Conservation (phyloP, 2,888 invertebrate species). For the Eristalis arbustorum region DNA sequence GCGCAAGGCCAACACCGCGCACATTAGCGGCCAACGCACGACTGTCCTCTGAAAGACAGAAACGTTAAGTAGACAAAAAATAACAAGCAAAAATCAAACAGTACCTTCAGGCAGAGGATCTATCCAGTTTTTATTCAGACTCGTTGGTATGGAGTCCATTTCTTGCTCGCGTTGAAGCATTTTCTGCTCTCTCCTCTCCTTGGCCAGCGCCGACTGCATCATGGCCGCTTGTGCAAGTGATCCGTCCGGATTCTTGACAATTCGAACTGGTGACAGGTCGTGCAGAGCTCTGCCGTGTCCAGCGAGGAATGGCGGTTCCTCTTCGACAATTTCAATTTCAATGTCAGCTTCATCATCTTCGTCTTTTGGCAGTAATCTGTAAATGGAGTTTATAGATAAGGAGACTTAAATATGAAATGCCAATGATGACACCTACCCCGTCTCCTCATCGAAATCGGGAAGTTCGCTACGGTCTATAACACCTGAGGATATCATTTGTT, state of each 20-base stretch:
- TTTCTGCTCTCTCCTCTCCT: constrained; percentile 97
- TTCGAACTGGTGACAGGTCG: constrained; percentile 95
- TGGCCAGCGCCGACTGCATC: constrained; percentile 99
- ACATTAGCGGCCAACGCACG: constrained; percentile 88
- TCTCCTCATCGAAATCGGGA: constrained; percentile 98
- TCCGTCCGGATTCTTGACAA: constrained; percentile 99
- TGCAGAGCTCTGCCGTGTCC: constrained; percentile 95
- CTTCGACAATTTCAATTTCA: constrained; percentile 98
- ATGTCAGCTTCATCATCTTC: constrained; percentile 98
- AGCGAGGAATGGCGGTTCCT: constrained; percentile 97
- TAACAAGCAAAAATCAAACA: background rate
- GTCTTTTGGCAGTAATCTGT: constrained; percentile 88
- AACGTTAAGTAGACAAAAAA: background rate
- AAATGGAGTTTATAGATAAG: too few species aligned
- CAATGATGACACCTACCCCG: constrained; percentile 83
- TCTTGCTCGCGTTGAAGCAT: constrained; percentile 97
- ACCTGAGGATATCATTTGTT: constrained; percentile 97
- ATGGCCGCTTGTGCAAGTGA: constrained; percentile 99
- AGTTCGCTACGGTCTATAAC: constrained; percentile 95
- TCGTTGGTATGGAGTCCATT: constrained; percentile 91
- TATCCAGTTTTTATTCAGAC: constrained; percentile 96
- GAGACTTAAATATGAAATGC: background rate
- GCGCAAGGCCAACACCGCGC: constrained; percentile 90
- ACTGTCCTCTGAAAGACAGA: constrained; percentile 82
- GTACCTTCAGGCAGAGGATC: constrained; percentile 95